phyloP scores from a whole-genome alignment of 2,113 vertebrate genomes.

The Vulpes lagopus region DNA sequence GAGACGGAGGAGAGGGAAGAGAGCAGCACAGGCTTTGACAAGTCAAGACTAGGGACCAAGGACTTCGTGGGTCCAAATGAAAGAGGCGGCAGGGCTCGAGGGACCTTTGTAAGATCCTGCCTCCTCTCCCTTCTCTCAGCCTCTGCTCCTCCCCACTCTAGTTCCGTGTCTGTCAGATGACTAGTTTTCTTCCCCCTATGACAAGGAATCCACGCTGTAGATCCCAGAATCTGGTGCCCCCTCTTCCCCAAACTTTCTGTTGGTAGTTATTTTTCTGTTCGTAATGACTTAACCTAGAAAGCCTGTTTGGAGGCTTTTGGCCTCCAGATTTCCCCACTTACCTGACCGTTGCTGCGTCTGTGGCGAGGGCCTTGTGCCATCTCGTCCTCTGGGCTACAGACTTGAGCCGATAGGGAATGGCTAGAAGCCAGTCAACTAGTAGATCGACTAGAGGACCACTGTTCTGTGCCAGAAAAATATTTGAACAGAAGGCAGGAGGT shows the following conservation, averaged over 20 bases:
- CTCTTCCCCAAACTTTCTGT: not conserved
- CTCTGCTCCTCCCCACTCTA: not conserved
- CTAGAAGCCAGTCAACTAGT: not conserved
- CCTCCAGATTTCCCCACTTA: not conserved
- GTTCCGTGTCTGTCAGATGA: not conserved
- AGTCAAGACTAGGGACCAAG: conserved; percentile 89
- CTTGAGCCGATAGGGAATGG: not conserved
- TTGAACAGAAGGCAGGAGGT: not conserved
- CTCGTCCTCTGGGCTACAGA: not conserved
- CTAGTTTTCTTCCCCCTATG: not conserved
- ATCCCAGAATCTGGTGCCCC: not conserved
- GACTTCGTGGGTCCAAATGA: conserved; percentile 90
- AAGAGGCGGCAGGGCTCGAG: conserved; percentile 89
- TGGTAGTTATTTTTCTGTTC: not conserved
- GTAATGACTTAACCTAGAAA: conserved; percentile 4
- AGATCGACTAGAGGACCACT: not conserved
- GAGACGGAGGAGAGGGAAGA: conserved; percentile 91
- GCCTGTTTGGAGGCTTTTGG: not conserved
- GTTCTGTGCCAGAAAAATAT: not conserved
- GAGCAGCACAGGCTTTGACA: conserved; percentile 91
- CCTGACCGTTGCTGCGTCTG: not conserved
- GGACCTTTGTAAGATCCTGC: conserved; percentile 93
- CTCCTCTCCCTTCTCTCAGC: not conserved
- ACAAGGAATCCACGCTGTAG: not conserved
- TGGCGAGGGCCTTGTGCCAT: not conserved